phyloP scores from a whole-genome alignment of 1,140 invertebrate genomes.

The Drosophila virilis region DNA sequence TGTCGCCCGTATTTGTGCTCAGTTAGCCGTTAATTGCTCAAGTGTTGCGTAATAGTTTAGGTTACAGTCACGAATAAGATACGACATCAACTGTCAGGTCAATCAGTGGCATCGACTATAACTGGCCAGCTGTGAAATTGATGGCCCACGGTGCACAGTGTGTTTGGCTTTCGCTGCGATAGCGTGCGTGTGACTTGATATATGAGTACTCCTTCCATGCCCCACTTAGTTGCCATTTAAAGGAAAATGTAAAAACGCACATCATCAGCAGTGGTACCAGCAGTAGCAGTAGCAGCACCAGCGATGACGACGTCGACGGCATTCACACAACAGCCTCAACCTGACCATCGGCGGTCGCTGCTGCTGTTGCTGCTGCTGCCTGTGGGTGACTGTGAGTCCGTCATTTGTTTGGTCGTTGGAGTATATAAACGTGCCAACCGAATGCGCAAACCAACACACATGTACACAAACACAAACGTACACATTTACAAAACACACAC shows the following conservation, averaged over 20 bases:
- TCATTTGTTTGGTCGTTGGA: conserved; percentile 63
- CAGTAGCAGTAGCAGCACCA: neutral
- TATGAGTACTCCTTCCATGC: conserved; percentile 18
- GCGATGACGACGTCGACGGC: conserved; percentile 49
- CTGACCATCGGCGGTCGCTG: conserved; percentile 47
- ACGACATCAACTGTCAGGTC: neutral
- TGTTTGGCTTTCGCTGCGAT: conserved; percentile 15
- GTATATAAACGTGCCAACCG: conserved; percentile 70
- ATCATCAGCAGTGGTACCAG: conserved; percentile 29
- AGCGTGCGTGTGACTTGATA: conserved; percentile 62
- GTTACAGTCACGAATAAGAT: neutral
- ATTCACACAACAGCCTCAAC: conserved; percentile 56
- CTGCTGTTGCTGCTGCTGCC: conserved; percentile 20
- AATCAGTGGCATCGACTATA: neutral
- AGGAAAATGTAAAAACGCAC: conserved; percentile 56
- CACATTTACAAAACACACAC: conserved; percentile 16
- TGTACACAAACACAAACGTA: conserved; percentile 14
- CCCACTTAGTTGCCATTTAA: conserved; percentile 51
- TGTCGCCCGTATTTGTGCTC: too few relatives aligned
- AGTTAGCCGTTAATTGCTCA: too few relatives aligned
- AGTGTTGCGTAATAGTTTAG: too few relatives aligned
- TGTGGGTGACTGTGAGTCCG: conserved; percentile 44
- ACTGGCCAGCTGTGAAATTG: conserved; percentile 6
- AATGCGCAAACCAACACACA: conserved; percentile 36
- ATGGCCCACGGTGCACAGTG: conserved; percentile 29